A percentile compares a stretch with the other conserved stretches of the same genome.
Conservation (phyloP, 2,113 vertebrate genomes). For the Eonycteris spelaea region DNA sequence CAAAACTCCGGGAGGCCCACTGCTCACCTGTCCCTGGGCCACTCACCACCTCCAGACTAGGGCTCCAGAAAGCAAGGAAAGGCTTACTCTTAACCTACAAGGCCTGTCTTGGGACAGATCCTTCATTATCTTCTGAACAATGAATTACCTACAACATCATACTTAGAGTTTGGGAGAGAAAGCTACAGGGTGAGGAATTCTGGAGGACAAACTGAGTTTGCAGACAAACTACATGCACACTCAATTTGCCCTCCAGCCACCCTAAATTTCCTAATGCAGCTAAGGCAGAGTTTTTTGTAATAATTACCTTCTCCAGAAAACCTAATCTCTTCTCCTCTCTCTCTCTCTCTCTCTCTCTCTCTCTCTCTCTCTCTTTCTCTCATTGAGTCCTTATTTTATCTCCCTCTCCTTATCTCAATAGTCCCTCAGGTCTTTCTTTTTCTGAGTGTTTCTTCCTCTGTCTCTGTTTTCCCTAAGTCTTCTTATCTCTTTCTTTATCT, state of each 20-base stretch:
- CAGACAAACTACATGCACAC: neutral
- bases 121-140: neutral
- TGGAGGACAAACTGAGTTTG: neutral
- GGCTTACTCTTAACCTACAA: neutral
- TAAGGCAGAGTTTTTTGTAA: too few relatives aligned
- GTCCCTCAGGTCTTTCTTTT: neutral
- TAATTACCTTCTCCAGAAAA: neutral
- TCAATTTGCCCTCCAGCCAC: neutral
- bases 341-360: neutral
- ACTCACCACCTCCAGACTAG: neutral
- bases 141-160: neutral
- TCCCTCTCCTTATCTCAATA: neutral
- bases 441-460: neutral
- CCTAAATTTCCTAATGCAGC: neutral
- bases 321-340: too few relatives aligned
- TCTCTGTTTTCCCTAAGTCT: neutral
- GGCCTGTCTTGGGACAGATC: neutral
- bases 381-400: neutral
- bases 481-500: neutral
- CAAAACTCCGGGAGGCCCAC: fast-evolving
- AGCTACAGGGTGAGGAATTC: neutral
- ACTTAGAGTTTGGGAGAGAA: neutral
- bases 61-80: neutral
- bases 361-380: fast-evolving
- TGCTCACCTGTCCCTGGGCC: fast-evolving